Conservation (phyloP, 2,888 invertebrate species). For the Osmoderma eremita region DNA sequence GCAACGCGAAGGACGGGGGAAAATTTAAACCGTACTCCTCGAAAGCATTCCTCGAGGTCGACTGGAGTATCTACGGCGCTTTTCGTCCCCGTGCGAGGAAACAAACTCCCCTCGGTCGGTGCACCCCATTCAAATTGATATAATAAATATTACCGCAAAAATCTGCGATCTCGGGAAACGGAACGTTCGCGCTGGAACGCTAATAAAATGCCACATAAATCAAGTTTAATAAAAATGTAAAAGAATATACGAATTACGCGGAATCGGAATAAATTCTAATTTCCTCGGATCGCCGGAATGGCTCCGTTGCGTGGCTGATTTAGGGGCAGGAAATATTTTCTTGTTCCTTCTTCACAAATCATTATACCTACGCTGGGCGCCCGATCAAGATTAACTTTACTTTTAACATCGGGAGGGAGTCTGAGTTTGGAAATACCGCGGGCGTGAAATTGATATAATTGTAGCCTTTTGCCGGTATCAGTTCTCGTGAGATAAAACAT, state of each 20-base stretch:
- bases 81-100: not conserved
- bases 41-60: constrained; percentile 7
- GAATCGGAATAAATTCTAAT: constrained; percentile 57
- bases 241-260: constrained; percentile 50
- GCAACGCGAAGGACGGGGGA: not conserved
- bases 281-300: constrained; percentile 49
- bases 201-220: constrained; percentile 56
- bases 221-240: constrained; percentile 52
- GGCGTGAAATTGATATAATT: constrained; percentile 23
- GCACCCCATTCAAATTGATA: constrained; percentile 40
- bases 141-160: constrained; percentile 45
- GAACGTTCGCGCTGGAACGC: constrained; percentile 44
- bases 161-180: constrained; percentile 50
- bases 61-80: not conserved
- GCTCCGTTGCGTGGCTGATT: constrained; percentile 50
- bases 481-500: too few relatives aligned
- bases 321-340: constrained; percentile 56
- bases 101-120: not conserved
- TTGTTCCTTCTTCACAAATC: constrained; percentile 48
- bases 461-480: constrained; percentile 1
- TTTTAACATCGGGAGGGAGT: constrained; percentile 9
- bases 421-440: not conserved
- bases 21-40: constrained; percentile 17
- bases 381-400: constrained; percentile 37
- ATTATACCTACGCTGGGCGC: constrained; percentile 41